These are phyloP conservation scores for Eunapius fragilis DNA, from an alignment of 37 sponge, comb jelly and placozoan genomes.

Conservation along the genomic window DNA sequence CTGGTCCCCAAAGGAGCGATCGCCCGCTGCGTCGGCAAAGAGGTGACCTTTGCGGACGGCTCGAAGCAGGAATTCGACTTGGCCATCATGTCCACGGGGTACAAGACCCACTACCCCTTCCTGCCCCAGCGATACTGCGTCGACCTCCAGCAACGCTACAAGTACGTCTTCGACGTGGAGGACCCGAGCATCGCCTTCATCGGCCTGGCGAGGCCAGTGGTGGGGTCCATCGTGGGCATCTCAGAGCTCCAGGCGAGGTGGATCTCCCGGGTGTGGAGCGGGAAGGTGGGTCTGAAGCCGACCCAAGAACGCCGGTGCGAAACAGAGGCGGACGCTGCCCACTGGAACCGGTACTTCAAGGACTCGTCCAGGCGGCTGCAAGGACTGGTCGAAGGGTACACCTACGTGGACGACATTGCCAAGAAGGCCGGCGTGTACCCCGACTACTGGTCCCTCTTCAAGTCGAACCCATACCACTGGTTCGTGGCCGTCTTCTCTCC, in stretches of 20 bases:
- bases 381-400: conserved; percentile 76
- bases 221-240: conserved; percentile 76
- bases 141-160: conserved; percentile 62
- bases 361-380: conserved; percentile 44
- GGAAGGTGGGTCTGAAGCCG: conserved; percentile 44
- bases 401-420: conserved; percentile 81
- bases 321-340: conserved; percentile 37
- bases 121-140: conserved; percentile 63
- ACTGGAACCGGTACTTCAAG: conserved; percentile 68
- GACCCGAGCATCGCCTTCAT: conserved; percentile 85
- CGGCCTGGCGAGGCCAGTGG: conserved; percentile 83
- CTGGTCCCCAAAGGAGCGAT: conserved; percentile 76
- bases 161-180: conserved; percentile 77
- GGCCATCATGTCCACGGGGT: conserved; percentile 79
- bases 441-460: conserved; percentile 73
- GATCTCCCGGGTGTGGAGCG: conserved; percentile 75
- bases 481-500: conserved; percentile 69
- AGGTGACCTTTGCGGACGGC: conserved; percentile 69
- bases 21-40: conserved; percentile 44
- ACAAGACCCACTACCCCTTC: conserved; percentile 54
- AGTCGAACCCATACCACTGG: conserved; percentile 65
- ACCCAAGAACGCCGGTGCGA: conserved; percentile 42
- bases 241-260: conserved; percentile 89
- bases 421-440: conserved; percentile 79
- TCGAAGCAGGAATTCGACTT: conserved; percentile 72